Conservation (phyloP, 2,797 vertebrate species). For the Brotogeris chrysoptera region DNA sequence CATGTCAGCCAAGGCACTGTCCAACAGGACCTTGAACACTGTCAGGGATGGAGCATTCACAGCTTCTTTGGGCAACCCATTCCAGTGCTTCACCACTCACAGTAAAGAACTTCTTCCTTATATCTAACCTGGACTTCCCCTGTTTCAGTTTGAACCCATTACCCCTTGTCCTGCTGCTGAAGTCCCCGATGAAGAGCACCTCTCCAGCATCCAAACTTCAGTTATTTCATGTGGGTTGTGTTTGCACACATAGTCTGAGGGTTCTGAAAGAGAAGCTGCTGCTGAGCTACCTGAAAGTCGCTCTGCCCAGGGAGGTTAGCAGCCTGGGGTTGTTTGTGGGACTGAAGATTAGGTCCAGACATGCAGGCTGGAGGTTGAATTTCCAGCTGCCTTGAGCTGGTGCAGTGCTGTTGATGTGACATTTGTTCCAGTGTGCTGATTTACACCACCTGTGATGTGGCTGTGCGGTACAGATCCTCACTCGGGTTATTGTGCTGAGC, state of each 20-base stretch:
- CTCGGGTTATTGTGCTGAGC: neutral
- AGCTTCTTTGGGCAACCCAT: neutral
- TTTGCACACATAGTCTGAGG: neutral
- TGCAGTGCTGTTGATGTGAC: neutral
- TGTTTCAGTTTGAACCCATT: neutral
- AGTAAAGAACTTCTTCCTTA: neutral
- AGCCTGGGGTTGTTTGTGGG: neutral
- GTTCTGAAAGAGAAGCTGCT: neutral
- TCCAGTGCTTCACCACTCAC: neutral
- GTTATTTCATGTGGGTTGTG: neutral
- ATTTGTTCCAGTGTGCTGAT: neutral
- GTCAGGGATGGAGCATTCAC: neutral
- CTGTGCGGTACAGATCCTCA: neutral
- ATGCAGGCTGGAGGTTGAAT: neutral
- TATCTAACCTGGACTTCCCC: neutral
- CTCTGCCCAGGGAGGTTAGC: neutral
- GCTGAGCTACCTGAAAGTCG: rapidly evolving
- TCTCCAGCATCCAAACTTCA: neutral
- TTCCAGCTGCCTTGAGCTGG: neutral
- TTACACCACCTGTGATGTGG: neutral
- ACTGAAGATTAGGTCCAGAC: neutral
- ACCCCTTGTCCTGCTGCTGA: neutral
- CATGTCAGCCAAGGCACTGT: neutral
- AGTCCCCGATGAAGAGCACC: neutral
- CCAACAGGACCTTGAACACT: neutral